Evolutionary conservation across 2,797 vertebrate genomes (phyloP).

Genomic region (Lithobates pipiens): DNA sequence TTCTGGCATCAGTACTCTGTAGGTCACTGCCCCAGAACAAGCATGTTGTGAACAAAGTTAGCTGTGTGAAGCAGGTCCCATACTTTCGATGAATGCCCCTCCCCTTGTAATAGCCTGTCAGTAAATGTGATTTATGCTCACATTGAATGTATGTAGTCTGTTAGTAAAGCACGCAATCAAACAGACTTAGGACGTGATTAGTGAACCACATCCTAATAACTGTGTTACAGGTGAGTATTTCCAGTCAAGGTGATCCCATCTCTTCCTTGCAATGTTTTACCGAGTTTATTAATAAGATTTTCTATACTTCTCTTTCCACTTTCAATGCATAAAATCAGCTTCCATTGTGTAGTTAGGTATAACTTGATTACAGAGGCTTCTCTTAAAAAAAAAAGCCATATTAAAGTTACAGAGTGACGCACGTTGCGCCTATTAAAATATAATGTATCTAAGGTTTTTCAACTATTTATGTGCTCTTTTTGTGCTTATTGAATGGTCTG

Average conservation of each 20-base stretch:
- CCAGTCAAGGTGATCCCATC: background rate
- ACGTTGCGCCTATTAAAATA: conserved; percentile 13
- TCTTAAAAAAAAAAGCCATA: background rate
- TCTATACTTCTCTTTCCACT: background rate
- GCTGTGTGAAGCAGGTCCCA: no score
- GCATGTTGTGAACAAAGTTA: no score
- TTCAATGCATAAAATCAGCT: conserved; percentile 9
- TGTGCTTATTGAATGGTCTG: background rate
- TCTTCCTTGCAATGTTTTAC: background rate
- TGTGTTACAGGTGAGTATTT: background rate
- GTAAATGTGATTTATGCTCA: no score
- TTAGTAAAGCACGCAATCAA: no score
- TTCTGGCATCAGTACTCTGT: no score
- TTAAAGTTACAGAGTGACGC: background rate
- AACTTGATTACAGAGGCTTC: conserved; percentile 11
- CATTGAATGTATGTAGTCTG: no score
- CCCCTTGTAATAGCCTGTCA: no score
- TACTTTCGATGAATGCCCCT: no score
- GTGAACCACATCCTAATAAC: background rate
- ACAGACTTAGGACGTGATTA: no score
- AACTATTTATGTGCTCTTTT: background rate
- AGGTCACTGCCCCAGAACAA: no score
- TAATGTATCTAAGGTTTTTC: background rate
- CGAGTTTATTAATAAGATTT: background rate
- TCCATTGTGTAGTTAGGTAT: conserved; percentile 23